phyloP scores from a whole-genome alignment of 2,888 invertebrate genomes.

The Hyposoter dolosus region DNA sequence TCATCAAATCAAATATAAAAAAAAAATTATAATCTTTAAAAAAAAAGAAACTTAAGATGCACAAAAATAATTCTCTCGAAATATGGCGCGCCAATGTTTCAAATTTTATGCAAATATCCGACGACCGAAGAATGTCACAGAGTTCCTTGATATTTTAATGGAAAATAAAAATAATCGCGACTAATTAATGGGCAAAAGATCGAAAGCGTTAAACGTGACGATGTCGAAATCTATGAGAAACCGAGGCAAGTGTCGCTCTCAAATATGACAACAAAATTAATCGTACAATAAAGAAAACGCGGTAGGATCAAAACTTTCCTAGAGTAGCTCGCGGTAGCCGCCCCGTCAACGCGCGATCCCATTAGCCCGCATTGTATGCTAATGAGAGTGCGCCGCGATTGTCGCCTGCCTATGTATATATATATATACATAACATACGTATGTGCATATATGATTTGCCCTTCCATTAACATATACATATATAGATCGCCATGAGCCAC shows the following conservation, averaged over 20 bases:
- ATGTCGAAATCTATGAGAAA: not conserved
- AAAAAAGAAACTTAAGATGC: not conserved
- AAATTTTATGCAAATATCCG: not conserved
- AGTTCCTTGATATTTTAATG: not conserved
- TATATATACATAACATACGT: not conserved
- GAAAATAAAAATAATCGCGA: not conserved
- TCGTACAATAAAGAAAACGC: constrained; percentile 29
- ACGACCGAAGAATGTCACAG: not conserved
- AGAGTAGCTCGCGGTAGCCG: constrained; percentile 74
- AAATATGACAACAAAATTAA: constrained; percentile 16
- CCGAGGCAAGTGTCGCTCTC: not conserved
- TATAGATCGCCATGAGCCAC: constrained; percentile 9
- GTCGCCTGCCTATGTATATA: constrained; percentile 2
- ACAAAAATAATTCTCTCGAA: not conserved
- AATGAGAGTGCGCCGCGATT: constrained; percentile 78
- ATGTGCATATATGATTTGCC: constrained; percentile 13
- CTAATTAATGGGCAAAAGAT: not conserved
- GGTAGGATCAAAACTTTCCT: constrained; percentile 62
- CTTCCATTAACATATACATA: not conserved
- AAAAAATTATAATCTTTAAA: too few species aligned
- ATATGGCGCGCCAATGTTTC: not conserved
- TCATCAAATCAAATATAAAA: not conserved
- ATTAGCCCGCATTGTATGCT: constrained; percentile 83
- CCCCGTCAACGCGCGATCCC: constrained; percentile 80
- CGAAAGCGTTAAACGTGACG: too few species aligned